Conservation (phyloP, 2,797 vertebrate species). For the Leuciscus waleckii region DNA sequence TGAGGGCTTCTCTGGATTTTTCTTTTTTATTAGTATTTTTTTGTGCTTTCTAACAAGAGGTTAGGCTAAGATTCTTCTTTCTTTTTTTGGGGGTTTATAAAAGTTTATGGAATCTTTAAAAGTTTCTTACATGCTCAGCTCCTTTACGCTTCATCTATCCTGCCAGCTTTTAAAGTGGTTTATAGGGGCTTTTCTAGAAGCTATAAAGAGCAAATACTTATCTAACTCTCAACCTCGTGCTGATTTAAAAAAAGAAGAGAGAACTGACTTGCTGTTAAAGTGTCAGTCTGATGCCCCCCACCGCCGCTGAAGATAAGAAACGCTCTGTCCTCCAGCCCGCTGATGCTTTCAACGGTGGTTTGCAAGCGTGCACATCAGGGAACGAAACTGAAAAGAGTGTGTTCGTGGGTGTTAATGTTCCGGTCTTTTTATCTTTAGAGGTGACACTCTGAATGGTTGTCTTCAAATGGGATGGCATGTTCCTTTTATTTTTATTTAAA, state of each 20-base stretch:
- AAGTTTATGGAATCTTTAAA: constrained; percentile 29
- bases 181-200: constrained; percentile 30
- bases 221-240: constrained; percentile 34
- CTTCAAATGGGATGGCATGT: not conserved
- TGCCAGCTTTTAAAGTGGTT: constrained; percentile 31
- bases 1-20: not conserved
- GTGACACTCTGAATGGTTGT: not conserved
- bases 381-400: not conserved
- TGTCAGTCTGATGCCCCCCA: constrained; percentile 30
- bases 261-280: constrained; percentile 34
- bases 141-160: not conserved
- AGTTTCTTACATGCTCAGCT: constrained; percentile 39
- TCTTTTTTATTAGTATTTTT: not conserved
- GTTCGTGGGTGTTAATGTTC: not conserved
- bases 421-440: not conserved
- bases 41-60: constrained; percentile 23
- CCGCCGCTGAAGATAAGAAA: constrained; percentile 28
- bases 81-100: not conserved
- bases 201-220: constrained; percentile 37
- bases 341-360: not conserved
- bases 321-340: constrained; percentile 17
- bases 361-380: not conserved
- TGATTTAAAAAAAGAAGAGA: constrained; percentile 21
- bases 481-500: not conserved
- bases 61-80: not conserved